These are phyloP conservation scores for Pedicia rivosa DNA, from an alignment of 2,888 invertebrate species.

Conservation along the genomic window DNA sequence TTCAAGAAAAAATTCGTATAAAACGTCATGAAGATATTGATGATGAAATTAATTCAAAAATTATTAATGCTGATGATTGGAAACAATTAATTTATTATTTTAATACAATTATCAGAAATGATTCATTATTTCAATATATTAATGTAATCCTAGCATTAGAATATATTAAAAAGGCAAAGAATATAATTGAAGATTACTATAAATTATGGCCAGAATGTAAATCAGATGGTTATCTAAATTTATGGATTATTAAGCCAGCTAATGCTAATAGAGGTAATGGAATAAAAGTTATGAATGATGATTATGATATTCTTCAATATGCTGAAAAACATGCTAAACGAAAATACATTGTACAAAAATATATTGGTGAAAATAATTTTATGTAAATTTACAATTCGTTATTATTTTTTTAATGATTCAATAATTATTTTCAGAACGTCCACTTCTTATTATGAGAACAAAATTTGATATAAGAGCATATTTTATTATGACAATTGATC, in stretches of 20 bases:
- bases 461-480: slow-evolving; percentile 89
- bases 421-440: slow-evolving; percentile 45
- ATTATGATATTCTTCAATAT: slow-evolving; percentile 52
- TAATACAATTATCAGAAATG: too few relatives aligned
- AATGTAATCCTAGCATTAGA: too few relatives aligned
- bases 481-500: slow-evolving; percentile 59
- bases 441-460: slow-evolving; percentile 63
- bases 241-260: slow-evolving; percentile 84
- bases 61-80: slow-evolving; percentile 13
- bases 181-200: slow-evolving; percentile 21
- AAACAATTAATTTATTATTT: too few relatives aligned
- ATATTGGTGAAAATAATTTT: slow-evolving; percentile 50
- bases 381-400: background rate
- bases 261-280: slow-evolving; percentile 70
- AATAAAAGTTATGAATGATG: slow-evolving; percentile 59
- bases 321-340: slow-evolving; percentile 37
- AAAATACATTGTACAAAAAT: slow-evolving; percentile 76
- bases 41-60: slow-evolving; percentile 11
- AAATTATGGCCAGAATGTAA: slow-evolving; percentile 39
- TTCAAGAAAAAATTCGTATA: slow-evolving; percentile 43
- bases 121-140: too few relatives aligned
- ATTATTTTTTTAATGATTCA: background rate
- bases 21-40: slow-evolving; percentile 52
- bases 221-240: slow-evolving; percentile 65
- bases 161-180: slow-evolving; percentile 19